Percentiles rank a stretch among this genome's conserved stretches.
These are phyloP conservation scores for Morbakka virulenta DNA, from an alignment of 30 jellyfish, hydroid and myxozoan species.

Conservation along the genomic window DNA sequence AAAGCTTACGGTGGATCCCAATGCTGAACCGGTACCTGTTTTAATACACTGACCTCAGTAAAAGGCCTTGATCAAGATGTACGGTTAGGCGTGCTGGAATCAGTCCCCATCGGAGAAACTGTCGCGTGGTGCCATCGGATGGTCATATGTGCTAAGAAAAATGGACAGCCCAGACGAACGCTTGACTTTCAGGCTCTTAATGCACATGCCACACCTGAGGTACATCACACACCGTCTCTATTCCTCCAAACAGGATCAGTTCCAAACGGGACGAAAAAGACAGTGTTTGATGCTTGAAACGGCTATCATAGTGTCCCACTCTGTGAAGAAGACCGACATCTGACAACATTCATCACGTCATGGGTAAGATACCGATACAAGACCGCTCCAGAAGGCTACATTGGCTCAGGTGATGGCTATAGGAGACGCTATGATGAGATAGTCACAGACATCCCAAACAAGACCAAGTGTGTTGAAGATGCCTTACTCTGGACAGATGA, in stretches of 20 bases:
- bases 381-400: conserved; percentile 61
- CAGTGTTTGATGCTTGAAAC: too few relatives aligned
- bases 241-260: too few relatives aligned
- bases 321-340: too few relatives aligned
- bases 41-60: conserved; percentile 27
- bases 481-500: conserved; percentile 12
- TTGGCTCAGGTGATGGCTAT: conserved; percentile 66
- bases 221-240: neutral
- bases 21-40: too few relatives aligned
- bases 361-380: conserved; percentile 68
- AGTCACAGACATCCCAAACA: too few relatives aligned
- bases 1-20: neutral
- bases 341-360: conserved; percentile 48
- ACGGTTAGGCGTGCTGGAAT: conserved; percentile 12
- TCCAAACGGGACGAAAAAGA: neutral
- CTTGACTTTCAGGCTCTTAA: too few relatives aligned
- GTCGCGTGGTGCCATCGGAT: conserved; percentile 49
- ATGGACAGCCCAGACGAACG: too few relatives aligned
- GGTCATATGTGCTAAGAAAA: conserved; percentile 48
- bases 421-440: too few relatives aligned
- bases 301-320: too few relatives aligned
- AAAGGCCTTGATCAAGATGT: conserved; percentile 50
- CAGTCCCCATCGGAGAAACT: conserved; percentile 45
- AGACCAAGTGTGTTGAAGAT: conserved; percentile 40
- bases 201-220: too few relatives aligned